Percentiles rank a stretch among this genome's conserved stretches.
Conservation (phyloP, 2,888 invertebrate species). For the Hypolimnas misippus region DNA sequence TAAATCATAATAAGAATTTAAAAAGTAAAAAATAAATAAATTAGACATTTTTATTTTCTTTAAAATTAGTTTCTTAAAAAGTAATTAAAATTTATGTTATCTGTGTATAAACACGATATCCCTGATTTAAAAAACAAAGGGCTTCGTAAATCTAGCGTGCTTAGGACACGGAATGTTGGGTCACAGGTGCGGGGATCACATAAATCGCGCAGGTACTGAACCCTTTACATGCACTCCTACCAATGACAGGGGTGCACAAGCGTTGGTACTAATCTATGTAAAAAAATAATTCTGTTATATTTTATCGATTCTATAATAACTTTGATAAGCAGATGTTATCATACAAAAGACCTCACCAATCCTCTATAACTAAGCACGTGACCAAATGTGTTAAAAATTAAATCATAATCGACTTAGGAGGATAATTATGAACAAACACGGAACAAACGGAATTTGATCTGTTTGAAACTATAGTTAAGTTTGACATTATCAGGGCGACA, state of each 20-base stretch:
- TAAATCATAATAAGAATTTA: no score
- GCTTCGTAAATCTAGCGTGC: conserved; percentile 29
- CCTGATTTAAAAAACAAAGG: conserved; percentile 19
- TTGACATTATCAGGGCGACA: conserved; percentile 21
- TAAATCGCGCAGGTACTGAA: conserved; percentile 65
- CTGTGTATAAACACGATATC: conserved; percentile 18
- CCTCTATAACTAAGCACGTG: no score
- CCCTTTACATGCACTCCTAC: conserved; percentile 45
- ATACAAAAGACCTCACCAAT: no score
- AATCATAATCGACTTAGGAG: no score
- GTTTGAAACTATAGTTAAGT: neutral
- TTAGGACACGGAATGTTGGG: conserved; percentile 28
- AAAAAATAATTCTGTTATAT: neutral
- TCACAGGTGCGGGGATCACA: conserved; percentile 57
- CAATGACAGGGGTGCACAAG: conserved; percentile 44
- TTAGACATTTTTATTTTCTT: no score
- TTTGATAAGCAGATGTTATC: no score
- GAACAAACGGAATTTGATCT: no score
- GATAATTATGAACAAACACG: no score
- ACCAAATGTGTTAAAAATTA: no score
- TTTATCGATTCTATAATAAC: neutral
- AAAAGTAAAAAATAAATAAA: no score
- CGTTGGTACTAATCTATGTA: conserved; percentile 27
- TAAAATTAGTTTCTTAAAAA: neutral
- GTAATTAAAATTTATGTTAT: conserved; percentile 6